A percentile compares a stretch with the other conserved stretches of the same genome.
Evolutionary conservation across 2,113 vertebrate genomes (phyloP).

Genomic region (Coptodon bakossiorum): DNA sequence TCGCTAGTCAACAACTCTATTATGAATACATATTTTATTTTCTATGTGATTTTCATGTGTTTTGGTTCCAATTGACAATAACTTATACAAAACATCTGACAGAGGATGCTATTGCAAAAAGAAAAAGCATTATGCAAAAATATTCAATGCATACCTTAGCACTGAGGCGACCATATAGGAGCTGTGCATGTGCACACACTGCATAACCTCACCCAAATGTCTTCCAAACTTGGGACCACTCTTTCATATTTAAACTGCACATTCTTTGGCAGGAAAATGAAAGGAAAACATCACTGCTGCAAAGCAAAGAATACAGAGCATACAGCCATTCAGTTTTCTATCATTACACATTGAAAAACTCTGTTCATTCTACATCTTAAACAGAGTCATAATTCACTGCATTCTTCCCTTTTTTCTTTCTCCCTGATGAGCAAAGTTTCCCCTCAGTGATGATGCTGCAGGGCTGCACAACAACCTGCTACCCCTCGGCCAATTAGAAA

Average conservation of each 20-base stretch:
- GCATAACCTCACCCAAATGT: neutral
- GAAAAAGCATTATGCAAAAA: constrained; percentile 35
- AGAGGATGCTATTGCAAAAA: neutral
- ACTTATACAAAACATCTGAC: neutral
- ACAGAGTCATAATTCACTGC: constrained; percentile 10
- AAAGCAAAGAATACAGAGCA: neutral
- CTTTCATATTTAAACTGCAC: constrained; percentile 18
- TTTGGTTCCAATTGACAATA: neutral
- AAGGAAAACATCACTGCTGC: neutral
- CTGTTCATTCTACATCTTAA: constrained; percentile 3
- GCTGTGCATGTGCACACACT: neutral
- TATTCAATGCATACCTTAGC: constrained; percentile 18
- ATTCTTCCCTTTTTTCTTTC: neutral
- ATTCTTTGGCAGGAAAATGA: constrained; percentile 3
- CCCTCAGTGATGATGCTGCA: neutral
- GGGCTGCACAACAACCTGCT: constrained; percentile 20
- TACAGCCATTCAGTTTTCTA: neutral
- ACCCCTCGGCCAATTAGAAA: constrained; percentile 64
- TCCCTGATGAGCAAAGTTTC: constrained; percentile 6
- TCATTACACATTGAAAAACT: neutral
- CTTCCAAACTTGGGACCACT: constrained; percentile 6
- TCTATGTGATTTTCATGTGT: neutral
- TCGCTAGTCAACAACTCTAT: neutral
- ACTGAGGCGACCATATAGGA: neutral
- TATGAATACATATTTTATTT: neutral